Conservation (phyloP, 1,140 invertebrate species). For the Nasonia vitripennis region DNA sequence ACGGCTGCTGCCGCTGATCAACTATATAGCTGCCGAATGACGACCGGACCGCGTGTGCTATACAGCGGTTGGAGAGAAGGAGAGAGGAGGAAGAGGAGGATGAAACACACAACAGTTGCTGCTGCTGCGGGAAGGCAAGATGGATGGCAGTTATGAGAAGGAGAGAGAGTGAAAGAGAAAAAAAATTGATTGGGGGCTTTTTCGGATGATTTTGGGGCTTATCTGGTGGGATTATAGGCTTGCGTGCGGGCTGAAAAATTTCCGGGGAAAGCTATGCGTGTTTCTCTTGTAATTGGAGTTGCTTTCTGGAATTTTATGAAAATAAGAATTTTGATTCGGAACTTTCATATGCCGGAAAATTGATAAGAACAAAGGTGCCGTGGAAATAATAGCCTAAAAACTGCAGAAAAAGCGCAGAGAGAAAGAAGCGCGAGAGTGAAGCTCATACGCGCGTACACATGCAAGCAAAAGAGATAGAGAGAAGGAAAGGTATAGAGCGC, state of each 20-base stretch:
- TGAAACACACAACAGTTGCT: slow-evolving; percentile 31
- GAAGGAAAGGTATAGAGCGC: not conserved
- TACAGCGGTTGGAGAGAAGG: not conserved
- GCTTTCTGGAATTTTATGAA: too few species aligned
- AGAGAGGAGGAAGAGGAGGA: not conserved
- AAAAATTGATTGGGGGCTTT: slow-evolving; percentile 47
- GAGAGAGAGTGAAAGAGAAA: not conserved
- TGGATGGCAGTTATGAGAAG: slow-evolving; percentile 4
- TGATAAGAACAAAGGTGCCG: too few species aligned
- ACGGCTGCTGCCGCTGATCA: not conserved
- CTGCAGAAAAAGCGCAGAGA: too few species aligned
- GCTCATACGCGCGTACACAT: too few species aligned
- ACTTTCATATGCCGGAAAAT: too few species aligned
- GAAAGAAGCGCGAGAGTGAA: too few species aligned
- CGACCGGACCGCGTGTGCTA: slow-evolving; percentile 1
- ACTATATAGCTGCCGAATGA: slow-evolving; percentile 12
- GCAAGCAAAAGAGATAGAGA: slow-evolving; percentile 28
- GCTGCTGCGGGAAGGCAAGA: slow-evolving; percentile 26
- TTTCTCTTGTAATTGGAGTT: too few species aligned
- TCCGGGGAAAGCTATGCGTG: not conserved
- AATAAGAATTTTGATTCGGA: too few species aligned
- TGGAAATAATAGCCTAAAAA: too few species aligned
- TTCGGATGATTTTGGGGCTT: not conserved
- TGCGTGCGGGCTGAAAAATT: not conserved
- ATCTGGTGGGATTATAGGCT: not conserved